Conservation (phyloP, 2,888 invertebrate genomes). For the Melitaea athalia region DNA sequence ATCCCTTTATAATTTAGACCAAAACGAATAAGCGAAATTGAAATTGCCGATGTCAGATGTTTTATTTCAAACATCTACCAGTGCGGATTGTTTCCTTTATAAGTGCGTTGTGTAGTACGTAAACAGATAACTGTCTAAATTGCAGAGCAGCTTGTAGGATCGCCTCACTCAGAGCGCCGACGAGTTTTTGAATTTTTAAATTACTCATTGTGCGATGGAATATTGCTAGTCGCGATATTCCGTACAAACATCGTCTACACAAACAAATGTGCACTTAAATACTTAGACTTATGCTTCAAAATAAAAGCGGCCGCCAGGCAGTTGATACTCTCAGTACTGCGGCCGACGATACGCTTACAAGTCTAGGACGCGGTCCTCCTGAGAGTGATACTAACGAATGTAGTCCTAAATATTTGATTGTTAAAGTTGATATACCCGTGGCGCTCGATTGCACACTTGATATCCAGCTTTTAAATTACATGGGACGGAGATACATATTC, state of each 20-base stretch:
- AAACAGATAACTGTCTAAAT: slow-evolving; percentile 77
- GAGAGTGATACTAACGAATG: slow-evolving; percentile 76
- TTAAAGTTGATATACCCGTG: slow-evolving; percentile 72
- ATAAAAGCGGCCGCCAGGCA: slow-evolving; percentile 48
- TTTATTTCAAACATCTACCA: slow-evolving; percentile 43
- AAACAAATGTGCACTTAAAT: slow-evolving; percentile 69
- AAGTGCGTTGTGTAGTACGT: slow-evolving; percentile 51
- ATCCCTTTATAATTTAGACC: slow-evolving; percentile 32
- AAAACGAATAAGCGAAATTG: slow-evolving; percentile 28
- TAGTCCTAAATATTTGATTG: slow-evolving; percentile 77
- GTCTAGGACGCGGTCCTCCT: slow-evolving; percentile 72
- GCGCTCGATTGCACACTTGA: slow-evolving; percentile 58
- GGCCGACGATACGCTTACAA: slow-evolving; percentile 58
- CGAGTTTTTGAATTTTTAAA: slow-evolving; percentile 84
- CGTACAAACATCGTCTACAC: slow-evolving; percentile 51
- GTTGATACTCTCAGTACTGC: slow-evolving; percentile 54
- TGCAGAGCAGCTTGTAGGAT: slow-evolving; percentile 72
- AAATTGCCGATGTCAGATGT: slow-evolving; percentile 13
- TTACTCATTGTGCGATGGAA: slow-evolving; percentile 83
- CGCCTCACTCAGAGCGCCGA: slow-evolving; percentile 72
- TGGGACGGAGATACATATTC: slow-evolving; percentile 59
- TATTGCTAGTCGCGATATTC: slow-evolving; percentile 64
- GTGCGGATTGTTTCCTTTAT: slow-evolving; percentile 34
- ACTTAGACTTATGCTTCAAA: slow-evolving; percentile 62
- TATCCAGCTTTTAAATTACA: slow-evolving; percentile 57